Conservation (phyloP, 2,797 vertebrate genomes). For the Sebastes minor region DNA sequence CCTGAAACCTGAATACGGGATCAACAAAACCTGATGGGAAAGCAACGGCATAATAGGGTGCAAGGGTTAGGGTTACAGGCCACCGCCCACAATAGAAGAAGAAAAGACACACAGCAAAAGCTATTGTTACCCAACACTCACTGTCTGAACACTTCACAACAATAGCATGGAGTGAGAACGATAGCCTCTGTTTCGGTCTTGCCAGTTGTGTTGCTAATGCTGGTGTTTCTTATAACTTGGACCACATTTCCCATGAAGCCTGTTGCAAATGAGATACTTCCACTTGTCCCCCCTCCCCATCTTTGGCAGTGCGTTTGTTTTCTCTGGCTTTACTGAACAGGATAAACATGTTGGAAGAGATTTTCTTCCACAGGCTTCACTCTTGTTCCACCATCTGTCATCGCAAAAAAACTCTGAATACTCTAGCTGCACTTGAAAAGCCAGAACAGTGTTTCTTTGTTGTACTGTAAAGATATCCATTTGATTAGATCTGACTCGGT, state of each 20-base stretch:
- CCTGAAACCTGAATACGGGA: conserved; percentile 34
- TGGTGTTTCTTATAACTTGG: not conserved
- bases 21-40: conserved; percentile 24
- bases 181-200: not conserved
- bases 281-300: conserved; percentile 12
- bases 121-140: conserved; percentile 5
- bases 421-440: conserved; percentile 30
- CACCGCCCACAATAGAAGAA: conserved; percentile 15
- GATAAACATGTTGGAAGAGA: conserved; percentile 54
- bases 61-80: conserved; percentile 45
- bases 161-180: not conserved
- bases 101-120: conserved; percentile 5
- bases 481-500: conserved; percentile 31
- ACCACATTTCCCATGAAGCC: conserved; percentile 38
- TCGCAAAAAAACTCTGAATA: conserved; percentile 24
- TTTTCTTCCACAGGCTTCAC: conserved; percentile 46
- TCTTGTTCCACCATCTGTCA: conserved; percentile 64
- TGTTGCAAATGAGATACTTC: conserved; percentile 22
- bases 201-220: not conserved
- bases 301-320: conserved; percentile 46
- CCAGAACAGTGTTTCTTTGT: conserved; percentile 56
- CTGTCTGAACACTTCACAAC: not conserved
- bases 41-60: not conserved
- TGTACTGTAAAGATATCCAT: conserved; percentile 29
- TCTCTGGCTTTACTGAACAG: conserved; percentile 47